Evolutionary conservation across 2,888 invertebrate species (phyloP), one percentile per base, ranked within the genome.

Genomic region (Cetonia aurata): DNA sequence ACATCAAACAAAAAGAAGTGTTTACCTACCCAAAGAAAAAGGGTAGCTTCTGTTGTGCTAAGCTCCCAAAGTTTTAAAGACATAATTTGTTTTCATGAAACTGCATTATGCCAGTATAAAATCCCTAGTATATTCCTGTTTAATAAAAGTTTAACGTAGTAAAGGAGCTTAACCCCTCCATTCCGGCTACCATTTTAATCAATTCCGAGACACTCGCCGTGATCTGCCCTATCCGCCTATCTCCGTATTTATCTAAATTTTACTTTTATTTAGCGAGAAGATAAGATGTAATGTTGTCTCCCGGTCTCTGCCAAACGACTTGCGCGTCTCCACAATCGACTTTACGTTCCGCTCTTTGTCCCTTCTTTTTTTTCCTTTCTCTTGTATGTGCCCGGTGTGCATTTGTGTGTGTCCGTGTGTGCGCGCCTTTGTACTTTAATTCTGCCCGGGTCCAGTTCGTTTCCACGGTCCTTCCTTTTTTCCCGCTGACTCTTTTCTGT

Each of bases 181-280:
- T 81, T 82, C 79, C 75, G 78, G 78, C 77, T 77, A 77, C 79
- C 81, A 81, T 84, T 84, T 82, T 84, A 84, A 84, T 84, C 84
- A 84, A 84, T 84, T 84, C 81, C 75, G 73, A 80, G 81, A 80
- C 83, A 83, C 83, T 83, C 79, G 73, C 79, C 80, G 79, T 80
- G 81, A 82, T 83, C 82, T 82, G 78, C 78, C 79, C 78, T 79
- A 77, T 79, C 77, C 79, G 74, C 77, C 80, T 82, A 83, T 84
- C 83, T 81, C 78, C 79, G 79, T 81, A 83, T 83, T 83, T 82
- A 84, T 83, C 83, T 82, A 81, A 83, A 83, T 77, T 82, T 81
- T 78, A 78, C 80, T 80, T 83, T 83, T 83, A 82, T 83, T 82
- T 81, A 81, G 80, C 78, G 80, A 77, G 78, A 79, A 82, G 81